Conservation (phyloP, 2,888 invertebrate species). For the Empis livida region DNA sequence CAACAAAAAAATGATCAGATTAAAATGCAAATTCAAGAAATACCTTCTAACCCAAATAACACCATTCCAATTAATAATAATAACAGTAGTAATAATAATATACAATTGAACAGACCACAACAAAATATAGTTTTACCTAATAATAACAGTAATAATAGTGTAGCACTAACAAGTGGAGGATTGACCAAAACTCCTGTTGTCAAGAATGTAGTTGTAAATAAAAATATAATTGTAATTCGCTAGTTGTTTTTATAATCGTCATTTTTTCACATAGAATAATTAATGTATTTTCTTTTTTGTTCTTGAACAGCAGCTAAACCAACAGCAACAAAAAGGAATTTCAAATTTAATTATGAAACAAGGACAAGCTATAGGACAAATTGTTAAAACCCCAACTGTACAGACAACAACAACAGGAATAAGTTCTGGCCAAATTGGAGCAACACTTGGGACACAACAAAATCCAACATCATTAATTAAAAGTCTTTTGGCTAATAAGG, state of each 20-base stretch:
- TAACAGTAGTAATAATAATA: too few species aligned
- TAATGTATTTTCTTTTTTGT: too few species aligned
- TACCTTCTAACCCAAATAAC: neutral
- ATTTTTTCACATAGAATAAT: too few species aligned
- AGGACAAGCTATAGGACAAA: neutral
- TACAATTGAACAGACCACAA: neutral
- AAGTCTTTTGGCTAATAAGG: slow-evolving; percentile 88
- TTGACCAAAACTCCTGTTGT: slow-evolving; percentile 1
- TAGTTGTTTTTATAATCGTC: too few species aligned
- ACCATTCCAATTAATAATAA: slow-evolving; percentile 1
- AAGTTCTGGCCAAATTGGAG: too few species aligned
- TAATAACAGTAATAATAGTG: too few species aligned
- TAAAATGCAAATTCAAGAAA: too few species aligned
- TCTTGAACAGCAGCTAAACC: neutral
- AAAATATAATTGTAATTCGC: slow-evolving; percentile 7
- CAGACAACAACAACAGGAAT: slow-evolving; percentile 6
- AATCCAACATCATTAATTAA: slow-evolving; percentile 71
- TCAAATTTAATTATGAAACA: slow-evolving; percentile 9
- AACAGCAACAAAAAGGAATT: slow-evolving; percentile 3
- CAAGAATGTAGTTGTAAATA: slow-evolving; percentile 9
- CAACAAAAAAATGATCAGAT: neutral
- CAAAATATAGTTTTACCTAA: neutral
- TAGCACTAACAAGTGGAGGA: too few species aligned
- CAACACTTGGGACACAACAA: slow-evolving; percentile 10
- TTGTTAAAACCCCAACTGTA: slow-evolving; percentile 14